A percentile compares a stretch with the other conserved stretches of the same genome.
These are phyloP conservation scores for Tubulanus polymorphus DNA, from an alignment of 2,888 invertebrate species.

Conservation along the genomic window DNA sequence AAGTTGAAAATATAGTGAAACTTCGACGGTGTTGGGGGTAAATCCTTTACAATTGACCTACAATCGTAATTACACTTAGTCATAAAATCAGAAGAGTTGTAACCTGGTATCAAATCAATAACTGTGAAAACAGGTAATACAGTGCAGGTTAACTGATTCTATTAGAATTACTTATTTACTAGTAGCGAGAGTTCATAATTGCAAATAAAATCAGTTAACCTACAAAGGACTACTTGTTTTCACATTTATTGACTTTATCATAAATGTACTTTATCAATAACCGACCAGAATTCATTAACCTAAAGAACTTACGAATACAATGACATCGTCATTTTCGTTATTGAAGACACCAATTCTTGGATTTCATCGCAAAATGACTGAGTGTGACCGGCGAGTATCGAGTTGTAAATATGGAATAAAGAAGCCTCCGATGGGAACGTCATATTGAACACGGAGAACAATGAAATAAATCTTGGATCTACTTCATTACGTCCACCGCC, in stretches of 20 bases:
- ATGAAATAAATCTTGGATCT: conserved; percentile 84
- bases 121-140: no score
- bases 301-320: conserved; percentile 69
- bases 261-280: no score
- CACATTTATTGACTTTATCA: no score
- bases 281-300: no score
- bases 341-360: conserved; percentile 62
- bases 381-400: conserved; percentile 77
- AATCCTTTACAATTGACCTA: conserved; percentile 63
- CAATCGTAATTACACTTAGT: no score
- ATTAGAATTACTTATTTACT: no score
- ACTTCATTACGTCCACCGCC: conserved; percentile 87
- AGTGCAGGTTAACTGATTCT: no score
- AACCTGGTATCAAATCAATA: no score
- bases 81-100: no score
- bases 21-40: conserved; percentile 87
- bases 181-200: no score
- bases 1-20: conserved; percentile 95
- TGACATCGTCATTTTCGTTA: conserved; percentile 76
- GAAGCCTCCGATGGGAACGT: conserved; percentile 77
- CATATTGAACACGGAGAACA: conserved; percentile 83
- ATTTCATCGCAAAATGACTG: conserved; percentile 66
- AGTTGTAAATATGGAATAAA: conserved; percentile 74
- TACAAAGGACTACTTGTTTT: no score
- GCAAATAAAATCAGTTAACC: no score